Percentiles rank a stretch among this genome's conserved stretches.
phyloP scores from a whole-genome alignment of 2,888 invertebrate species.

The Xestia c-nigrum region DNA sequence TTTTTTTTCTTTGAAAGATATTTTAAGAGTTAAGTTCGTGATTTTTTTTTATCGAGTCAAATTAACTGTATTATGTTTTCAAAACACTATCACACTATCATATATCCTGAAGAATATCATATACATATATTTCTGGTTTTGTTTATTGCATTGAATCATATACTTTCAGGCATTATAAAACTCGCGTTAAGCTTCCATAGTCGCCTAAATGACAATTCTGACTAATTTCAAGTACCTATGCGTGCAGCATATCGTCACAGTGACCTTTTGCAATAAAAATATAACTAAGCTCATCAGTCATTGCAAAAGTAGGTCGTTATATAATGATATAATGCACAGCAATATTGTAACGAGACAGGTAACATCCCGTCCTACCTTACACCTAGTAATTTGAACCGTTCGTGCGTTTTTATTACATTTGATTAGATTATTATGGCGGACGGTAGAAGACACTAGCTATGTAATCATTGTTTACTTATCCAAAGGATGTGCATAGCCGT shows the following conservation, averaged over 20 bases:
- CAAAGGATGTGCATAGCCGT: background rate
- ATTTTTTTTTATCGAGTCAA: too few relatives aligned
- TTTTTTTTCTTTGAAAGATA: too few relatives aligned
- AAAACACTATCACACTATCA: too few relatives aligned
- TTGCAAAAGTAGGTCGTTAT: slow-evolving; percentile 22
- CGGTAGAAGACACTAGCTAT: background rate
- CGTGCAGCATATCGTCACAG: background rate
- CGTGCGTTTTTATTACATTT: slow-evolving; percentile 57
- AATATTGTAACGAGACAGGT: slow-evolving; percentile 13
- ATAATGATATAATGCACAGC: slow-evolving; percentile 35
- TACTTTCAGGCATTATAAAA: too few relatives aligned
- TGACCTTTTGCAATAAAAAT: slow-evolving; percentile 17
- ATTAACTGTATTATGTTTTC: too few relatives aligned
- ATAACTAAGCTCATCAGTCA: slow-evolving; percentile 29
- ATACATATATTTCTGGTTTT: too few relatives aligned
- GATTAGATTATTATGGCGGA: slow-evolving; percentile 43
- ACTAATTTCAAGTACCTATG: background rate
- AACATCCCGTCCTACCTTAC: slow-evolving; percentile 36
- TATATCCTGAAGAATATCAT: too few relatives aligned
- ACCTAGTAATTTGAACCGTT: slow-evolving; percentile 44
- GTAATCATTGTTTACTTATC: slow-evolving; percentile 28
- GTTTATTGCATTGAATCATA: too few relatives aligned
- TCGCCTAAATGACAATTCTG: background rate
- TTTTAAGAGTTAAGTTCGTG: too few relatives aligned
- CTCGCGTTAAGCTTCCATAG: too few relatives aligned